Evolutionary conservation across 2,113 vertebrate species (phyloP), one percentile per base, ranked within the genome.

Genomic region (Phocoena sinus): DNA sequence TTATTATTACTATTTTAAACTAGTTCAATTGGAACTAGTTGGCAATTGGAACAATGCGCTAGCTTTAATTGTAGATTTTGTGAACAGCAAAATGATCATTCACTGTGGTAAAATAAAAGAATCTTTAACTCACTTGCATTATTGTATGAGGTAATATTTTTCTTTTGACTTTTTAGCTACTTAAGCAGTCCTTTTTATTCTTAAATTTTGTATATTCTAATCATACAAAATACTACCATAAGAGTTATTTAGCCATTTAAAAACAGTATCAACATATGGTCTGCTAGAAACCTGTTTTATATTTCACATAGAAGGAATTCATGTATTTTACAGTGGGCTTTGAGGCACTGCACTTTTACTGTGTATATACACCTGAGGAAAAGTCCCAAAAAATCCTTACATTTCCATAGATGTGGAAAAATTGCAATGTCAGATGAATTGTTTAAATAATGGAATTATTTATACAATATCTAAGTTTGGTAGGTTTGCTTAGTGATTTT

Each of bases 1-100:
- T 38, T 38, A 38, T 4, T 38, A 38, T 38, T 38, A 38, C 38
- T 38, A 38, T 38, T 38, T 38, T 38, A 38, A 38, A 38, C 38
- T 38, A 38, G 38, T 38, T 38, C 38, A 38, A 38, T 38, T 38
- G 38, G 38, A 38, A 38, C 38, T 38, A 38, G 38, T 38, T 38
- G 94, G 88, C 95, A 79, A 44, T 1, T 58, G 68, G 74, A 97
- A 93, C 58, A 94, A 89, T 74, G 31, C 87, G 82, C 63, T 84
- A 90, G 73, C 91, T 98, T 95, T 97, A 98, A 98, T 96, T 98
- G 96, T 76, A 94, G 81, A 92, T 93, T 97, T 98, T 98, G 93
- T 98, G 97, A 98, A 98, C 98, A 94, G 87, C 36, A 97, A 96
- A 96, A 98, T 91, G 67, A 65, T 97, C 94, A 97, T 97, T 92